A percentile compares a stretch with the other conserved stretches of the same genome.
phyloP scores from a whole-genome alignment of 2,113 vertebrate genomes.

The Phaethon lepturus region DNA sequence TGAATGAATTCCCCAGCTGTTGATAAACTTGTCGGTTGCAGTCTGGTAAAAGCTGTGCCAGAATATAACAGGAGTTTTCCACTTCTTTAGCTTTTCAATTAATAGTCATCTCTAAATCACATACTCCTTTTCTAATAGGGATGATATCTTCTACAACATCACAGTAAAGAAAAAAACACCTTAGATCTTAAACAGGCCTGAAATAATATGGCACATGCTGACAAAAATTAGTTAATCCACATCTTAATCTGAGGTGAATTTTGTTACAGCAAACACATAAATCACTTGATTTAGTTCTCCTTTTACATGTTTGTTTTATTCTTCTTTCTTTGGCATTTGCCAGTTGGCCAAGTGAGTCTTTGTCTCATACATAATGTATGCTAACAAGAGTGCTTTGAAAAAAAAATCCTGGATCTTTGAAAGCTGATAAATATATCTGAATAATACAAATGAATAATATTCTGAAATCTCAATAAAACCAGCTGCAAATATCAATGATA shows the following conservation, averaged over 20 bases:
- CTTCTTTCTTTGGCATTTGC: not conserved
- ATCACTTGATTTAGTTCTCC: not conserved
- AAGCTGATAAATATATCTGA: not conserved
- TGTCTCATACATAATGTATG: not conserved
- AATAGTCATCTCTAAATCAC: not conserved
- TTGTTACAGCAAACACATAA: not conserved
- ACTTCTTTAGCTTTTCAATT: not conserved
- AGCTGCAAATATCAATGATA: not conserved
- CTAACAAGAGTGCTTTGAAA: not conserved
- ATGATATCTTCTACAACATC: not conserved
- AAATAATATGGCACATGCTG: not conserved
- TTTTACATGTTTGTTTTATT: not conserved
- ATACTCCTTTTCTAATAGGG: not conserved
- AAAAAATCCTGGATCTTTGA: not conserved
- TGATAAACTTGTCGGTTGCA: not conserved
- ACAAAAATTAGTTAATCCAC: not conserved
- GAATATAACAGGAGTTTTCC: not conserved
- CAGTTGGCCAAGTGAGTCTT: not conserved
- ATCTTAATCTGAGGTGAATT: not conserved
- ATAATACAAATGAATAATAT: conserved; percentile 1
- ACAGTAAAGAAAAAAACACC: not conserved
- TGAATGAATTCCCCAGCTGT: not conserved
- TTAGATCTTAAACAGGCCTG: not conserved
- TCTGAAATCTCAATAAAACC: conserved; percentile 11
- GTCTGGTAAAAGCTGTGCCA: not conserved